These are phyloP conservation scores for Thecocarcelia acutangulata DNA, from an alignment of 2,888 invertebrate genomes.

Conservation along the genomic window DNA sequence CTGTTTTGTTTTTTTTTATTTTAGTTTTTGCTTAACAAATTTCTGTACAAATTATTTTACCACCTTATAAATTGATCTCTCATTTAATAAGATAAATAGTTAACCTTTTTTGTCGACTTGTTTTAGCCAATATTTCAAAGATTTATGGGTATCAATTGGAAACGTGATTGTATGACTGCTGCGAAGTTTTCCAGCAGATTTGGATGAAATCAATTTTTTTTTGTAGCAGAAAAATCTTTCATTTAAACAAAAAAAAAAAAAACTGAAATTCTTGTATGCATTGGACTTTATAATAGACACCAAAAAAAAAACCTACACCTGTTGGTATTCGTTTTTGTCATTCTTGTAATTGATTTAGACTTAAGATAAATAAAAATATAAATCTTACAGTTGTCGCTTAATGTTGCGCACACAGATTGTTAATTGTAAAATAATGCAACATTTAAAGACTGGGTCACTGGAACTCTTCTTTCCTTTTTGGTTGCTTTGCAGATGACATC, in stretches of 20 bases:
- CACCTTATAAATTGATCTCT: constrained; percentile 68
- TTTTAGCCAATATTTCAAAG: constrained; percentile 62
- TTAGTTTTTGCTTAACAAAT: constrained; percentile 53
- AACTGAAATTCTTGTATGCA: constrained; percentile 6
- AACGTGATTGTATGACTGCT: constrained; percentile 48
- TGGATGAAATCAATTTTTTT: constrained; percentile 28
- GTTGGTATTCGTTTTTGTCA: constrained; percentile 43
- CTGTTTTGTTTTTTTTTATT: constrained; percentile 2
- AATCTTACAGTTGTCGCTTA: constrained; percentile 18
- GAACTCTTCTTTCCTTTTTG: constrained; percentile 50
- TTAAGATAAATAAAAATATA: constrained; percentile 6
- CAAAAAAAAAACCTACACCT: constrained; percentile 50
- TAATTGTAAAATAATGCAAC: constrained; percentile 12
- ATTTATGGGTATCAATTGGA: constrained; percentile 58
- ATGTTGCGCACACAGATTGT: constrained; percentile 10
- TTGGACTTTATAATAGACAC: neutral
- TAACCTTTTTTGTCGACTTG: constrained; percentile 68
- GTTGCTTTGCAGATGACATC: constrained; percentile 18
- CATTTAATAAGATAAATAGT: constrained; percentile 69
- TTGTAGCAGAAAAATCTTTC: neutral
- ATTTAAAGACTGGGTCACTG: constrained; percentile 53
- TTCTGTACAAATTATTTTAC: constrained; percentile 68
- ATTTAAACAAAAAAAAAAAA: neutral
- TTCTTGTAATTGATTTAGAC: constrained; percentile 43
- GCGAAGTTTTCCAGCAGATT: constrained; percentile 27